phyloP scores from a whole-genome alignment of 2,888 invertebrate genomes.

The Acanthosoma haemorrhoidale region DNA sequence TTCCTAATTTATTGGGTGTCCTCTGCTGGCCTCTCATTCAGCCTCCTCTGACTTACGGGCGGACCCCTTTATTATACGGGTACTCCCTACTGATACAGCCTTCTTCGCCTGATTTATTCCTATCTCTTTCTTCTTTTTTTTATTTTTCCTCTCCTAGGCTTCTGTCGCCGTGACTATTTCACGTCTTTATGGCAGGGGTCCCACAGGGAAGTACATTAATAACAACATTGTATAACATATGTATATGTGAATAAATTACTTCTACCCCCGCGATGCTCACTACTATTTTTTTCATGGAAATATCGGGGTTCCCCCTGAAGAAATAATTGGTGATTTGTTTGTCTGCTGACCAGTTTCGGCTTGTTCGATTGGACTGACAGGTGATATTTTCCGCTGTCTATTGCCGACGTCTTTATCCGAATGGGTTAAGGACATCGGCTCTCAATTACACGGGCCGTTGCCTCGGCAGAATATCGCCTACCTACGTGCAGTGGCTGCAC shows the following conservation, averaged over 20 bases:
- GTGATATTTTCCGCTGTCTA: neutral
- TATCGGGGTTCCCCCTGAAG: neutral
- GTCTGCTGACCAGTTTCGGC: neutral
- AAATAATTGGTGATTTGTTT: constrained; percentile 12
- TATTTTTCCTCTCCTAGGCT: neutral
- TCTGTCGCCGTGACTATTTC: constrained; percentile 10
- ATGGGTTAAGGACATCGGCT: neutral
- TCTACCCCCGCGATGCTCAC: neutral
- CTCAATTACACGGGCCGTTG: neutral
- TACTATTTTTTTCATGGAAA: neutral
- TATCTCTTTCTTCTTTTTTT: neutral
- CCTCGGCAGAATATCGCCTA: neutral
- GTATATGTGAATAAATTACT: constrained; percentile 11
- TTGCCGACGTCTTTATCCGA: neutral
- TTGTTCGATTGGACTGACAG: constrained; percentile 1
- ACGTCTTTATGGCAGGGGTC: neutral
- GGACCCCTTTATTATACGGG: neutral
- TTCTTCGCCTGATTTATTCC: constrained; percentile 6
- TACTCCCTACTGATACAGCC: neutral
- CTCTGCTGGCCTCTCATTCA: neutral
- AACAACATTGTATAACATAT: constrained; percentile 10
- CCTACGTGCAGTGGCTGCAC: neutral
- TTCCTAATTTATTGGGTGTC: neutral
- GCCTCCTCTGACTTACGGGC: neutral
- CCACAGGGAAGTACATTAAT: constrained; percentile 2